Percentiles rank a stretch among this genome's conserved stretches.
These are phyloP conservation scores for Cuculus canorus DNA, from an alignment of 2,797 vertebrate genomes.

Conservation along the genomic window DNA sequence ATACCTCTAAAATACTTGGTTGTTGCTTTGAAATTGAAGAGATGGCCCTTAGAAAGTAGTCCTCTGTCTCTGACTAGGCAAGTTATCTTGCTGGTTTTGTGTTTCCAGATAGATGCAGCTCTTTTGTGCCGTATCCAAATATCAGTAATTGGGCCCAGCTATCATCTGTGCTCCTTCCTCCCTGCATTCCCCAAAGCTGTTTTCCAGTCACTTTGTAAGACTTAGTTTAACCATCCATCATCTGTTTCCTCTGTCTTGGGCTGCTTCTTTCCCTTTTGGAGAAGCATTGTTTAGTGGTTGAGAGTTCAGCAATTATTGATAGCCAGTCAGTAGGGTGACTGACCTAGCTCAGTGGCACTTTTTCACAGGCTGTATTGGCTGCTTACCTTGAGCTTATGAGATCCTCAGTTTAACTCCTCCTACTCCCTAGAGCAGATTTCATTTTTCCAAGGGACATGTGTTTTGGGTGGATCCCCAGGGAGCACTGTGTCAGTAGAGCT, in stretches of 20 bases:
- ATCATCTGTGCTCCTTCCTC: background rate
- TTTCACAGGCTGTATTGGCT: background rate
- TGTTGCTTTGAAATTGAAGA: background rate
- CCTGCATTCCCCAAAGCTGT: background rate
- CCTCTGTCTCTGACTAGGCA: fast-evolving
- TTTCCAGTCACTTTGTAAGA: background rate
- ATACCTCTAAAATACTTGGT: background rate
- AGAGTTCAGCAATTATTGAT: background rate
- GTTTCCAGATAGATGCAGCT: background rate
- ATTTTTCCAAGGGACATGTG: background rate
- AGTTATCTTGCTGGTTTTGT: background rate
- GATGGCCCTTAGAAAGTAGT: background rate
- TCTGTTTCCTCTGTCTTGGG: background rate
- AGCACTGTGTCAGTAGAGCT: background rate
- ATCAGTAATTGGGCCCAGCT: background rate
- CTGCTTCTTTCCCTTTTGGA: background rate
- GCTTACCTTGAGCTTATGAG: background rate
- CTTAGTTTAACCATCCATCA: background rate
- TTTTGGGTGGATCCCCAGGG: background rate
- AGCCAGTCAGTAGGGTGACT: background rate
- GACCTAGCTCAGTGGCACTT: background rate
- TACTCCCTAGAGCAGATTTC: background rate
- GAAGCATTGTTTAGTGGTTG: background rate
- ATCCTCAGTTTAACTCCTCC: background rate
- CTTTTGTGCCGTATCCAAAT: background rate